Base-by-base conservation (phyloP, 2,888 invertebrate species). In the Eupithecia tripunctaria region DNA sequence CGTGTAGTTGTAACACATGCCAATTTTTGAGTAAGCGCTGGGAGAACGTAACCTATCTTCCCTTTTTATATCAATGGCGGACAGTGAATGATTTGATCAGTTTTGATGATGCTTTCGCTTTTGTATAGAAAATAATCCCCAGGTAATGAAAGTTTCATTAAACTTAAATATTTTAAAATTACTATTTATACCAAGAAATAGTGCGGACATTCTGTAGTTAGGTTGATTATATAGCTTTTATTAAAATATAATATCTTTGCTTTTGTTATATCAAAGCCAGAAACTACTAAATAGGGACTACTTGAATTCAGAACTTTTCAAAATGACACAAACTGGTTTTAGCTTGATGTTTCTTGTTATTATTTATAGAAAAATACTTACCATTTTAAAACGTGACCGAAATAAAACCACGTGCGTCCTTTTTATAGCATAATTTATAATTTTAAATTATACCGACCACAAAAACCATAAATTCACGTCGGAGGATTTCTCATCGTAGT, bases 361-460 rank as follows among this genome's bases (percentile, higher is more conserved):
- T 25, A 56, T 56, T 25, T 25, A 5, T 56, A 56, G 21, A 10
- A 69, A 66, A 62, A 56, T 51, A 36, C 36, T 36, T 36, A 51
- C 38, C 32, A 73, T 36, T 60, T 60, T 18, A 68, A 65, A 69
- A 69, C 66, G 64, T 66, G 72, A 63, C 67, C 29, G 62, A 69
- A 43, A 27, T 38, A 21, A 8, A 32, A 72, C 68, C 69, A 69
- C 67, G 63, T 70, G 73, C 25, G 27, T 59, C 25, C 32, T 66
- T 73, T 73, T 73, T 70, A 67, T 70, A 60, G 51, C 60, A 60
- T 60, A 10, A 60, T 56, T 56, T 25, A 56, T 25, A 56, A 25
- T 8, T 29, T 29, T 60, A 60, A 60, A 60, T 29, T 60, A 60
- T 29, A 56, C 51, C 25, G 0, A 7, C 8, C 29, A 1, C 7